Conservation (phyloP, 2,113 vertebrate genomes). For the Gambusia affinis region DNA sequence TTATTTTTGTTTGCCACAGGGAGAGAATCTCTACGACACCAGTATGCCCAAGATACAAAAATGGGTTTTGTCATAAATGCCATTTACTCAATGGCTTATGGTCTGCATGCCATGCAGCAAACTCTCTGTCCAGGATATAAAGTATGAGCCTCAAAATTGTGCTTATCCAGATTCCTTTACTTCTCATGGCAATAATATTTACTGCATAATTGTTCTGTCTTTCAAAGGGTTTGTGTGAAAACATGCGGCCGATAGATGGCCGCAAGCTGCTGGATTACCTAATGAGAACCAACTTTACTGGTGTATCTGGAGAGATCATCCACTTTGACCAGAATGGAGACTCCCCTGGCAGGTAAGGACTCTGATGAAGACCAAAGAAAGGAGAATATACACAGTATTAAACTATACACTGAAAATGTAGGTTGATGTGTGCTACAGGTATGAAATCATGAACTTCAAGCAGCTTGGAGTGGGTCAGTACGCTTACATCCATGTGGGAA, state of each 20-base stretch:
- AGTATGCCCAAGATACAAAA: slow-evolving; percentile 97
- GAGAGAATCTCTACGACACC: slow-evolving; percentile 88
- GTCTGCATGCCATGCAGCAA: slow-evolving; percentile 95
- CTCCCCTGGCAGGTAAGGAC: slow-evolving; percentile 91
- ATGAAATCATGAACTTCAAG: slow-evolving; percentile 99
- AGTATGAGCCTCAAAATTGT: slow-evolving; percentile 29
- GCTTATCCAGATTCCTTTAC: background rate
- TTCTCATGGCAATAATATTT: background rate
- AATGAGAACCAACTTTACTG: slow-evolving; percentile 96
- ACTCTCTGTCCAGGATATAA: slow-evolving; percentile 87
- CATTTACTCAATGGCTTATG: slow-evolving; percentile 96
- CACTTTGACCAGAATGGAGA: slow-evolving; percentile 96
- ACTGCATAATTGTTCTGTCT: background rate
- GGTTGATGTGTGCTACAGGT: slow-evolving; percentile 79
- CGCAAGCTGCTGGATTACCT: slow-evolving; percentile 92
- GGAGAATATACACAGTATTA: background rate
- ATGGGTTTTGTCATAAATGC: slow-evolving; percentile 99
- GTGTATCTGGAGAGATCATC: slow-evolving; percentile 93
- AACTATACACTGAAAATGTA: background rate
- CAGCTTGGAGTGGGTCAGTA: slow-evolving; percentile 90
- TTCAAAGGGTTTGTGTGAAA: slow-evolving; percentile 86
- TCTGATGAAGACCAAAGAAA: background rate
- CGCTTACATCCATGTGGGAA: slow-evolving; percentile 96
- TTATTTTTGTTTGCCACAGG: slow-evolving; percentile 71
- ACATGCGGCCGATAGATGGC: slow-evolving; percentile 95